Evolutionary conservation across 2,113 vertebrate genomes (phyloP), one percentile per base, ranked within the genome.

Genomic region (Suricata suricatta): DNA sequence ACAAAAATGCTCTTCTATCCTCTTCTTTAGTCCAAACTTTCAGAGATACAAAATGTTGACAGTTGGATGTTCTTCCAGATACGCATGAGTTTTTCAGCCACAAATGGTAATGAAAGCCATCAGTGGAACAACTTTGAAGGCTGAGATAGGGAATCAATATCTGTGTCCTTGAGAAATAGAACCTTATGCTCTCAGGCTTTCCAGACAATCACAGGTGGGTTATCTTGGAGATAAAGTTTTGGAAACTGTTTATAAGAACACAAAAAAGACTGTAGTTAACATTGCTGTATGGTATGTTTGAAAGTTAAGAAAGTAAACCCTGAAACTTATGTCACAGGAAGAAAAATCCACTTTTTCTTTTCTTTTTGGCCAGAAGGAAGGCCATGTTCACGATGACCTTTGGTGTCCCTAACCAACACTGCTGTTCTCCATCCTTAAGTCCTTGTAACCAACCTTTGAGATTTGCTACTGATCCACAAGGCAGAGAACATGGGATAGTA

Each of bases 151-250:
- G 31, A 60, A 64, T 84, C 68, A 27, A 38, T 72, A 38, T 82
- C 74, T 60, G 15, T 17, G 54, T 77, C 52, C 60, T 68, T 41
- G 82, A 95, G 83, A 89, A 79, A 91, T 4, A 93, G 63, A 76
- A 12, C 47, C 35, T 76, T 50, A 27, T 68, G 23, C 60, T 68
- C 29, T 50, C 50, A 52, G 6, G 35, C 17, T 92, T 96, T 47
- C 87, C 60, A 89, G 83, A 87, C 25, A 72, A 72, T 77, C 54
- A 23, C 35, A 44, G 38, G n/a, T 44, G n/a, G 83, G 15, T 89
- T 79, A 95, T 77, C 72, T 79, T 35, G 21, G 69, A 96, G 66
- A 92, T n/a, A 29, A 88, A 82, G 52, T 77, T 72, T 50, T 96
- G 72, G 71, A 76, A 87, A 87, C 60, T 72, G 60, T 80, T 84